phyloP scores from a whole-genome alignment of 2,113 vertebrate genomes.

The Eclectus roratus region DNA sequence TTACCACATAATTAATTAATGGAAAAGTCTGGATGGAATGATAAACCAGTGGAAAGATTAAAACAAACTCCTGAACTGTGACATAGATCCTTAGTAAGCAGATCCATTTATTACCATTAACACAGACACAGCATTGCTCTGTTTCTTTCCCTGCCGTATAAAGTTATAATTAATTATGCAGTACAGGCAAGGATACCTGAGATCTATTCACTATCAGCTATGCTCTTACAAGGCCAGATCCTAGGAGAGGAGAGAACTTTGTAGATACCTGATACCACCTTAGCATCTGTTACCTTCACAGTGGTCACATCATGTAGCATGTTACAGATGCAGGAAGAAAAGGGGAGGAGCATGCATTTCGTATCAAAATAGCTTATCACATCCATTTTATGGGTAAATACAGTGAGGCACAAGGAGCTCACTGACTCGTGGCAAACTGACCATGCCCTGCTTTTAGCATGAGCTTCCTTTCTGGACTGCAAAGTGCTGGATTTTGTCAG shows the following conservation, averaged over 20 bases:
- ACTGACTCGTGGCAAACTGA: background rate
- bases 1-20: slow-evolving; percentile 48
- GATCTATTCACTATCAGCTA: background rate
- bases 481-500: background rate
- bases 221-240: background rate
- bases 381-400: background rate
- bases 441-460: background rate
- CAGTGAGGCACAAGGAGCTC: background rate
- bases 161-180: slow-evolving; percentile 59
- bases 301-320: accelerated
- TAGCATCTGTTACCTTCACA: background rate
- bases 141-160: background rate
- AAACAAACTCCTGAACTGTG: background rate
- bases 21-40: slow-evolving; percentile 46
- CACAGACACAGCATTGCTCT: background rate
- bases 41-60: slow-evolving; percentile 32
- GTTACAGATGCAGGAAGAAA: accelerated
- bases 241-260: background rate
- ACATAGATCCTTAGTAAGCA: background rate
- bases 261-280: background rate
- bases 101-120: background rate
- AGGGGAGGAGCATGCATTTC: accelerated
- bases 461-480: background rate
- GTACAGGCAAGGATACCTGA: background rate
- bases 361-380: background rate